Base-by-base conservation (phyloP, 2,888 invertebrate species). In the Drosophila trichaetosa region DNA sequence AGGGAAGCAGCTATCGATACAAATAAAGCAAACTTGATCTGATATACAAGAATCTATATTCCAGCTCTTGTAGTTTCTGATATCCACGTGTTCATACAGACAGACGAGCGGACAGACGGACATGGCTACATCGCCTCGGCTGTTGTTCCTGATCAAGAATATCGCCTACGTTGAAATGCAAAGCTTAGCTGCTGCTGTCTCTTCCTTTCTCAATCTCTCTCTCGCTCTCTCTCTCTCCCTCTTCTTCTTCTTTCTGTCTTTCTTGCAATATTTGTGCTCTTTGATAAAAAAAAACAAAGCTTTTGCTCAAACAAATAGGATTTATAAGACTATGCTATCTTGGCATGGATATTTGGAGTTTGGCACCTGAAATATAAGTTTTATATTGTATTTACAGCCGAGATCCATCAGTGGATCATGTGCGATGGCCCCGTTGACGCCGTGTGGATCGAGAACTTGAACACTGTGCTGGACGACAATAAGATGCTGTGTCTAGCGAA, bases 391-490 rank as follows among this genome's bases (percentile, higher is more conserved):
- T n/a, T 49, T 24, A 2, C 72, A 67, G 94, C 94, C 6, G 94
- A 95, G 65, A 96, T 97, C 83, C 98, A 98, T 91, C 98, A 98
- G 90, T 98, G 98, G 98, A 95, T 98, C 61, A 95, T 98, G 49
- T 98, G 97, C 92, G 98, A 98, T 91, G 98, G 98, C 0, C 98
- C 97, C 0, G 98, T 98, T 0, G 98, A 98, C 92, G 98, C 98
- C 0, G 96, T 98, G 27, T 98, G 98, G 98, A 98, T 98, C 76
- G 98, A 98, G 93, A 98, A 98, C 91, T 95, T 98, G 95, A 98
- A 98, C 92, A 97, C 98, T 0, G 98, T 98, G 0, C 94, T 98
- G 8, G 98, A 98, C 90, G 98, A 98, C 91, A 98, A 98, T 92
- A 98, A 98, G 93, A 97, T 98, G 97, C 93, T 98, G 42, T 98